These are phyloP conservation scores for Vollenhovia emeryi DNA, from an alignment of 1,140 invertebrate species.

Conservation along the genomic window DNA sequence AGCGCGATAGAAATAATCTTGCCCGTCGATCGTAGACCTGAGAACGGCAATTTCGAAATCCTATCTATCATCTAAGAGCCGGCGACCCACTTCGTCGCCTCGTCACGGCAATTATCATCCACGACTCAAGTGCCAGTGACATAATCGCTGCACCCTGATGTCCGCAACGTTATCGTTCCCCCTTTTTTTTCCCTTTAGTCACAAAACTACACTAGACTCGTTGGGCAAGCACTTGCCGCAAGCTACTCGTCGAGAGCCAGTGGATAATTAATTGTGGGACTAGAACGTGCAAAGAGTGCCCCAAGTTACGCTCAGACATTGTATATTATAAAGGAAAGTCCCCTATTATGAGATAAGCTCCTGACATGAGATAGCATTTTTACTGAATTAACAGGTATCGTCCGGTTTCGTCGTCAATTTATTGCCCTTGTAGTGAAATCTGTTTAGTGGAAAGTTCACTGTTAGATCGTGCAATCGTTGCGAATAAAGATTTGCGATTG, in stretches of 20 bases:
- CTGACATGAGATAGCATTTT: too few species aligned
- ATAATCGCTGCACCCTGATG: background rate
- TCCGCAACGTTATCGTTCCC: background rate
- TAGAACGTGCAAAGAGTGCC: background rate
- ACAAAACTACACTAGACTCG: background rate
- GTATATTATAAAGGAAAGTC: too few species aligned
- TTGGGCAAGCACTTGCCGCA: background rate
- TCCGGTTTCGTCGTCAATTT: too few species aligned
- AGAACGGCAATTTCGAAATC: constrained; percentile 11
- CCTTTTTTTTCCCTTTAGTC: background rate
- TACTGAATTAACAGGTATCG: too few species aligned
- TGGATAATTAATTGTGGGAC: background rate
- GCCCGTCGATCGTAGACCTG: background rate
- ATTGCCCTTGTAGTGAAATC: too few species aligned
- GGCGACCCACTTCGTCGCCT: constrained; percentile 1
- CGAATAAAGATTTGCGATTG: too few species aligned
- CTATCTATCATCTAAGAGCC: constrained; percentile 29
- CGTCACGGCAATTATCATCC: constrained; percentile 53
- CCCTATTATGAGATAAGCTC: too few species aligned
- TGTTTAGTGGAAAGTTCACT: too few species aligned
- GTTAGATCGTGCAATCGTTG: too few species aligned
- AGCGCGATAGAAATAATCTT: constrained; percentile 19
- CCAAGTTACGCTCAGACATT: background rate
- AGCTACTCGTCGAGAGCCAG: background rate
- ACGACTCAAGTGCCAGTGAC: background rate